These are phyloP conservation scores for Neuroterus valhalla DNA, from an alignment of 1,140 invertebrate species.

Conservation along the genomic window DNA sequence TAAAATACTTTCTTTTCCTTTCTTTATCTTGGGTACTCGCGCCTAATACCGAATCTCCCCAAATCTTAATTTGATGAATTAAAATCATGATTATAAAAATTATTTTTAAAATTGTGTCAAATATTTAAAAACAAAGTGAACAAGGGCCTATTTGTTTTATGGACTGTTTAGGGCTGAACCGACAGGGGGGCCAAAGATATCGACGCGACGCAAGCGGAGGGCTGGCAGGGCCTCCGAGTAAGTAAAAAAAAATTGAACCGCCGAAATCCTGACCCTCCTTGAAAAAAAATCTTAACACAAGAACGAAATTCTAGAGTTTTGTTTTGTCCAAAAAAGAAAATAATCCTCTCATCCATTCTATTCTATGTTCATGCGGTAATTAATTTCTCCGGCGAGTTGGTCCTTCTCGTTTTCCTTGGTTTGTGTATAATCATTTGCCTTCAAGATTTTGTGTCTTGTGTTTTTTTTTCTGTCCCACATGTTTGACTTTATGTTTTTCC, in stretches of 20 bases:
- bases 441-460: constrained; percentile 15
- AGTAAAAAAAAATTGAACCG: constrained; percentile 68
- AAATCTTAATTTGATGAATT: constrained; percentile 4
- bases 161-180: constrained; percentile 76
- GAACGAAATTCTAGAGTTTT: constrained; percentile 47
- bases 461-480: constrained; percentile 29
- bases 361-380: constrained; percentile 41
- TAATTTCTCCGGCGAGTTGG: constrained; percentile 33
- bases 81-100: constrained; percentile 2
- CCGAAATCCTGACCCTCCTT: constrained; percentile 59
- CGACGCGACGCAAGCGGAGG: constrained; percentile 74
- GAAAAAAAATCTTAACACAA: constrained; percentile 51
- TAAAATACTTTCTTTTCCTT: no score
- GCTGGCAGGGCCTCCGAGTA: constrained; percentile 75
- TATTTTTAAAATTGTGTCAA: constrained; percentile 8
- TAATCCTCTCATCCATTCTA: constrained; percentile 38
- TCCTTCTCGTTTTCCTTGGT: constrained; percentile 28
- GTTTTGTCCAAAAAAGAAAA: constrained; percentile 42
- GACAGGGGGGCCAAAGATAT: constrained; percentile 75
- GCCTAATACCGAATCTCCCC: constrained; percentile 1
- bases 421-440: constrained; percentile 27
- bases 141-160: constrained; percentile 71
- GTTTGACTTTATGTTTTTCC: constrained; percentile 19
- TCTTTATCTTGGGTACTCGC: not conserved
- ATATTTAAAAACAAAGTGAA: constrained; percentile 64